Conservation (phyloP, 1,140 invertebrate species). For the Metopolophium dirhodum region DNA sequence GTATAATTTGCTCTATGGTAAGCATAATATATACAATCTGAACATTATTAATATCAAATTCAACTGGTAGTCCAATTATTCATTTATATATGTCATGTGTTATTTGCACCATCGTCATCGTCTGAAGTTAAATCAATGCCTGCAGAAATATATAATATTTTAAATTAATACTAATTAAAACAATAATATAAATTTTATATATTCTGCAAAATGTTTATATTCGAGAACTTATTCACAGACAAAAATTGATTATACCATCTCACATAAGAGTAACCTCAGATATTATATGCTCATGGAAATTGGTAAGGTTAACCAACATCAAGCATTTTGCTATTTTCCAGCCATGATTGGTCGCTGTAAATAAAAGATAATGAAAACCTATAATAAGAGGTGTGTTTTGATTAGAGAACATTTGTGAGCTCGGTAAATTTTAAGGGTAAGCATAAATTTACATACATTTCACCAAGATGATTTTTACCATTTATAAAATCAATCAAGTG, state of each 20-base stretch:
- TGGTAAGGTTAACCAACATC: not conserved
- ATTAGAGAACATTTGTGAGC: no score
- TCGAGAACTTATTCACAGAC: not conserved
- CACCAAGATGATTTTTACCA: no score
- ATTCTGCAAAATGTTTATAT: no score
- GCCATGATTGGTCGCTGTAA: no score
- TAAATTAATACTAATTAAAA: no score
- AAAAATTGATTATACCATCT: not conserved
- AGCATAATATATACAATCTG: not conserved
- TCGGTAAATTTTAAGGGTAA: no score
- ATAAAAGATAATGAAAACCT: no score
- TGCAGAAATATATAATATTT: not conserved
- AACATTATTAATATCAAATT: not conserved
- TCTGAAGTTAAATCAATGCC: slow-evolving; percentile 41
- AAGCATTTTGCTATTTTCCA: not conserved
- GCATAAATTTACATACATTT: no score
- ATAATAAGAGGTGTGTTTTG: no score
- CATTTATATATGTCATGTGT: not conserved
- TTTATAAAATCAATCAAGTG: no score
- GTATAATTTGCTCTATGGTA: not conserved
- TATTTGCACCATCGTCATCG: not conserved
- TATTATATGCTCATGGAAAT: no score
- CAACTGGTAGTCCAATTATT: not conserved
- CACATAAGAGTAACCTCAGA: no score
- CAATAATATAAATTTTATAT: not conserved